These are phyloP conservation scores for Beris morrisii DNA, from an alignment of 2,888 invertebrate species.

Conservation along the genomic window DNA sequence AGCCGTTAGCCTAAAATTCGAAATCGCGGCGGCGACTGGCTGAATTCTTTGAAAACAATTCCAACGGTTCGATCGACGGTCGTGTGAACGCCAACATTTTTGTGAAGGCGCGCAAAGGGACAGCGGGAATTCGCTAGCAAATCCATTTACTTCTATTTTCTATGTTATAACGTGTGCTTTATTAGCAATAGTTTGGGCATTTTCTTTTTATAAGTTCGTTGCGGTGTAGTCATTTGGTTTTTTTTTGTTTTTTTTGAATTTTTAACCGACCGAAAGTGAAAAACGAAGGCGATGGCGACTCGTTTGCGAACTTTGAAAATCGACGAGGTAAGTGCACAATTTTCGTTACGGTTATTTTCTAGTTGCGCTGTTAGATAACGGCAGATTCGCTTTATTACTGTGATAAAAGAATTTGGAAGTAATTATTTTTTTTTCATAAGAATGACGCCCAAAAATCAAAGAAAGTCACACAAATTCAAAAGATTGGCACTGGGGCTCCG, in stretches of 20 bases:
- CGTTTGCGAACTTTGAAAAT: conserved; percentile 15
- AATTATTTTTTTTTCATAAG: not conserved
- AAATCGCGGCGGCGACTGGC: conserved; percentile 1
- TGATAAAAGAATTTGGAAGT: not conserved
- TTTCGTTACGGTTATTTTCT: not conserved
- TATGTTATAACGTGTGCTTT: too few relatives aligned
- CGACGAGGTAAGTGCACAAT: conserved; percentile 15
- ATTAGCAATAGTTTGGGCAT: conserved; percentile 2
- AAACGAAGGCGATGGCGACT: conserved; percentile 17
- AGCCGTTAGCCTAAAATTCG: too few relatives aligned
- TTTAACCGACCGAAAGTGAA: not conserved
- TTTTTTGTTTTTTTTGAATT: conserved; percentile 4
- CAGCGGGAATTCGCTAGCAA: not conserved
- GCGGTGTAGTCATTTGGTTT: not conserved
- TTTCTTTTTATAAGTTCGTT: conserved; percentile 9
- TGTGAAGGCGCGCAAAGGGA: conserved; percentile 8
- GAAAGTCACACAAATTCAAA: not conserved
- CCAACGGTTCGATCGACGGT: conserved; percentile 22
- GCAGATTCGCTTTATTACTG: not conserved
- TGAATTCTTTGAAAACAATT: conserved; percentile 29
- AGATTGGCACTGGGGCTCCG: not conserved
- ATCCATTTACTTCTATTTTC: too few relatives aligned
- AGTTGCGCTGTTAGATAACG: conserved; percentile 16
- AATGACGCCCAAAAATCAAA: conserved; percentile 19
- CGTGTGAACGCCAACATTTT: conserved; percentile 12